Conservation (phyloP, 2,888 invertebrate genomes). For the Tetragonula carbonaria region DNA sequence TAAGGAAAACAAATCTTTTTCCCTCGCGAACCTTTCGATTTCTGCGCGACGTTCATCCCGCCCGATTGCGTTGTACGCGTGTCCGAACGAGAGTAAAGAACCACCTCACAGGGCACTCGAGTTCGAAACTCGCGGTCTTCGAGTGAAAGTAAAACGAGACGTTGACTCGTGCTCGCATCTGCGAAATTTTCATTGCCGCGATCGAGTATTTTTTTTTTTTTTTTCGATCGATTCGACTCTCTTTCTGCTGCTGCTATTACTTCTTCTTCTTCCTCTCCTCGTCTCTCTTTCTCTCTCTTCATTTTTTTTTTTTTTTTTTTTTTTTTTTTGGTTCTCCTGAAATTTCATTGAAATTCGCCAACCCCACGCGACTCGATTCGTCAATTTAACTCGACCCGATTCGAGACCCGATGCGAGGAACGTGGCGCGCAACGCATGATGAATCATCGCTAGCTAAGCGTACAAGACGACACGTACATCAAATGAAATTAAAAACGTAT, state of each 20-base stretch:
- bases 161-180: not conserved
- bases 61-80: accelerated
- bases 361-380: not conserved
- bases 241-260: too few relatives aligned
- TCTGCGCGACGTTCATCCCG: not conserved
- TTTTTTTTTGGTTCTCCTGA: not conserved
- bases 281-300: too few relatives aligned
- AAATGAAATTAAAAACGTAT: conserved; percentile 65
- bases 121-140: conserved; percentile 6
- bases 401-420: not conserved
- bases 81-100: conserved; percentile 30
- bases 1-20: not conserved
- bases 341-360: not conserved
- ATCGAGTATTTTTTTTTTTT: not conserved
- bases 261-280: too few relatives aligned
- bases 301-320: too few relatives aligned
- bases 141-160: conserved; percentile 58
- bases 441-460: conserved; percentile 47
- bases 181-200: not conserved
- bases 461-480: conserved; percentile 59
- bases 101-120: not conserved
- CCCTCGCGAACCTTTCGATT: not conserved
- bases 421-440: conserved; percentile 5
- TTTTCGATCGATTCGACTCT: too few relatives aligned
- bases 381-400: not conserved